Evolutionary conservation across 1,140 invertebrate genomes (phyloP), one percentile per base, ranked within the genome.

Genomic region (Trissolcus basalis): DNA sequence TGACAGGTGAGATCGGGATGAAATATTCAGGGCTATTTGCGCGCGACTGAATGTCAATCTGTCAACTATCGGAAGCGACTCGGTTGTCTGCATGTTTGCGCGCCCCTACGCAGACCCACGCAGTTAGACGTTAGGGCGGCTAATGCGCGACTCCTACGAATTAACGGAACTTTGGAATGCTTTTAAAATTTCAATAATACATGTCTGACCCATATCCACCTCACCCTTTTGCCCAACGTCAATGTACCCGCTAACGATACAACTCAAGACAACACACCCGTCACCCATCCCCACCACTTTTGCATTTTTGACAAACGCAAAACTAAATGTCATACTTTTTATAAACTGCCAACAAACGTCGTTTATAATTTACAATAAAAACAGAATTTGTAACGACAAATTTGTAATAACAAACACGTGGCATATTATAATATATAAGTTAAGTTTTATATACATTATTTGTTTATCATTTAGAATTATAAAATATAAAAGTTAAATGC

Each of bases 21-120:
- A 44, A 44, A 44, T 86, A 84, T 84, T 83, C 83, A 86, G 68
- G 51, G 63, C 79, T 74, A 82, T 80, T 82, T 27, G 19, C 78
- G 78, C 78, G 82, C 84, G 83, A 84, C 84, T 77, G 83, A 80
- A 82, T 85, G 84, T 85, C 84, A 86, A 86, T 85, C 84, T 83
- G 84, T 85, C 84, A 85, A 82, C 73, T 78, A 79, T 81, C 77
- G 65, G 59, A 63, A 76, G 77, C 59, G 61, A 78, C 61, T 69
- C 50, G 53, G 56, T 78, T 70, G 73, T 77, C 73, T 61, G 60
- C 65, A 71, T 65, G 65, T 71, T 72, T 63, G 67, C 48, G 68
- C 67, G 14, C 68, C 58, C 58, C 69, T 61, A 75, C 67, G 73
- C 67, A 64, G 45, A 56, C 44, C 58, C 14, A 71, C 58, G 59